Conservation (phyloP, 2,113 vertebrate genomes). For the Brachirus orientalis region DNA sequence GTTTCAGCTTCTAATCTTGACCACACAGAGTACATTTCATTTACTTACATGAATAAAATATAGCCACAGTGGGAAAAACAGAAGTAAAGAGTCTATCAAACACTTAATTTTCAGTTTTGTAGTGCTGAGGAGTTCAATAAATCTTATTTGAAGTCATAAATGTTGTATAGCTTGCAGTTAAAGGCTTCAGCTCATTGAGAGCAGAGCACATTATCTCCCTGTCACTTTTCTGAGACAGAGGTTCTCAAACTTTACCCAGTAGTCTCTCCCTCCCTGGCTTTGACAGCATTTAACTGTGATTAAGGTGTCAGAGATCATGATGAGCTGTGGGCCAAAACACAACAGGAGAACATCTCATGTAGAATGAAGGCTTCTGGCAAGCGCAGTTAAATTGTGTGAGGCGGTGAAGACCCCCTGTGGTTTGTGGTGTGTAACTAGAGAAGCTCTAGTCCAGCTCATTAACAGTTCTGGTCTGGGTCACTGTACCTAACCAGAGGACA, state of each 20-base stretch:
- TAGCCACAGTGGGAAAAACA: constrained; percentile 14
- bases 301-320: constrained; percentile 77
- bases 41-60: constrained; percentile 21
- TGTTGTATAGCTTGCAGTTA: constrained; percentile 70
- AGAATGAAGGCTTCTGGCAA: constrained; percentile 51
- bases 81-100: constrained; percentile 63
- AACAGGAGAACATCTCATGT: constrained; percentile 45
- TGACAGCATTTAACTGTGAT: constrained; percentile 80
- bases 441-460: constrained; percentile 62
- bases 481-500: constrained; percentile 59
- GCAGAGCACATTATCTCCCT: constrained; percentile 81
- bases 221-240: constrained; percentile 63
- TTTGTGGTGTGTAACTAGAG: constrained; percentile 42
- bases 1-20: constrained; percentile 30
- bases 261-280: constrained; percentile 57
- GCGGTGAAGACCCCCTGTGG: constrained; percentile 56
- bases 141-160: constrained; percentile 75
- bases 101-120: constrained; percentile 69
- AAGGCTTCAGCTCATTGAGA: constrained; percentile 73
- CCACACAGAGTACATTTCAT: constrained; percentile 22
- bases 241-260: constrained; percentile 66
- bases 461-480: constrained; percentile 56
- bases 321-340: constrained; percentile 68
- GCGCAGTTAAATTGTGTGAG: constrained; percentile 44
- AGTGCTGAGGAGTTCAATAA: constrained; percentile 63